These are phyloP conservation scores for Pristiophorus japonicus DNA, from an alignment of 2,113 vertebrate genomes.

Conservation along the genomic window DNA sequence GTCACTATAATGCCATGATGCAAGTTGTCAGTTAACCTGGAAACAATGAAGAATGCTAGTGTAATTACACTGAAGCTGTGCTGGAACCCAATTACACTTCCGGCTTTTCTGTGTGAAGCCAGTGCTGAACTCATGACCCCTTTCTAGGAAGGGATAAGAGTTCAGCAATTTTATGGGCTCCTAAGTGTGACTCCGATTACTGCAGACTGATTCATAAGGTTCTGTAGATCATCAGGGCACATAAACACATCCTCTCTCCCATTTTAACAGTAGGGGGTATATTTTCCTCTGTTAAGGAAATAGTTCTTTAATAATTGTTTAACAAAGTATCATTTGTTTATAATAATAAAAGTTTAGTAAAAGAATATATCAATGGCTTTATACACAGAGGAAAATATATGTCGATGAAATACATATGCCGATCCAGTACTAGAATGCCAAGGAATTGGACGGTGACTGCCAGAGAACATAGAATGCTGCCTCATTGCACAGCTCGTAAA, in stretches of 20 bases:
- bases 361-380: not conserved
- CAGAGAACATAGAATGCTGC: not conserved
- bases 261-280: slow-evolving; percentile 18
- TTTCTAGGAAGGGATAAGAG: slow-evolving; percentile 21
- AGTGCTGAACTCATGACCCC: slow-evolving; percentile 34
- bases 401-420: not conserved
- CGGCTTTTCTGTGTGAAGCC: slow-evolving; percentile 14
- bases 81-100: slow-evolving; percentile 34
- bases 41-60: slow-evolving; percentile 25
- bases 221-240: slow-evolving; percentile 32
- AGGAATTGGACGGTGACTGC: not conserved
- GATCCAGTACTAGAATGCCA: not conserved
- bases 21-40: slow-evolving; percentile 24
- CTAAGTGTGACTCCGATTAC: slow-evolving; percentile 36
- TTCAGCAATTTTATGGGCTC: slow-evolving; percentile 33
- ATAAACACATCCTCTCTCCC: slow-evolving; percentile 25
- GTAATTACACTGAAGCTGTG: slow-evolving; percentile 11
- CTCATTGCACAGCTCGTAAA: not conserved
- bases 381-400: not conserved
- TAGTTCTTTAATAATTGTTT: not conserved
- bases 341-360: not conserved
- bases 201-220: slow-evolving; percentile 26
- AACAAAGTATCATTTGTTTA: not conserved
- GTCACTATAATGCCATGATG: not conserved
- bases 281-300: not conserved